Base-by-base conservation (phyloP, 2,113 vertebrate genomes). In the Benitochromis conjunctus region DNA sequence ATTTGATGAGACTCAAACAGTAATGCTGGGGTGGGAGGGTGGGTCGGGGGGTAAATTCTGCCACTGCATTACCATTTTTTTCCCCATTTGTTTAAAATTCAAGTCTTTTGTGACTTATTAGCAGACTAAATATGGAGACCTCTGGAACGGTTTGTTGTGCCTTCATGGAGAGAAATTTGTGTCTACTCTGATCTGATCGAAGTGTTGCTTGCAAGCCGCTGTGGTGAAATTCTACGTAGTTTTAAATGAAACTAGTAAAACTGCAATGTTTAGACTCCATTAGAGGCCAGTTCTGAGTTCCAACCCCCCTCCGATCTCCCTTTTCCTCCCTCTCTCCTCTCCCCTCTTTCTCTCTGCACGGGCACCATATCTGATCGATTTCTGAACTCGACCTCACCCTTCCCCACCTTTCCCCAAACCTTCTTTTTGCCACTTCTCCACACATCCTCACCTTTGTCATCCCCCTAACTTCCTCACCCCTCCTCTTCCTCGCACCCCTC, bases 221-320 rank as follows among this genome's bases (percentile, higher is more conserved):
- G 51, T 84, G 64, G 29, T 38, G 34, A 86, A 86, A 84, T 54
- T 3, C 9, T 24, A 16, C 5, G 3, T 54, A 69, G 41, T 53
- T 89, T 69, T 51, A 84, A 82, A 1, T 77, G 55, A 46, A 58
- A 66, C 46, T 57, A 57, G 46, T 34, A 43, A 57, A 57, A 81
- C 19, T 43, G 18, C 21, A 55, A 83, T 90, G 82, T 90, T 87
- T 71, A 77, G 89, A 91, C 97, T 97, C 96, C 97, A 97, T 97
- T 97, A 95, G 95, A 95, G 96, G 97, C 97, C 97, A 92, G 92
- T 89, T 94, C 93, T 91, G 92, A 94, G 93, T 94, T 92, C 94
- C 94, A 93, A 94, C 90, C 85, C 95, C 91, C 96, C 94, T 90
- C 83, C 91, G 56, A 92, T 93, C 91, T 95, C 94, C 89, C 90